Conservation (phyloP, 2,113 vertebrate genomes). For the Callaeas wilsoni region DNA sequence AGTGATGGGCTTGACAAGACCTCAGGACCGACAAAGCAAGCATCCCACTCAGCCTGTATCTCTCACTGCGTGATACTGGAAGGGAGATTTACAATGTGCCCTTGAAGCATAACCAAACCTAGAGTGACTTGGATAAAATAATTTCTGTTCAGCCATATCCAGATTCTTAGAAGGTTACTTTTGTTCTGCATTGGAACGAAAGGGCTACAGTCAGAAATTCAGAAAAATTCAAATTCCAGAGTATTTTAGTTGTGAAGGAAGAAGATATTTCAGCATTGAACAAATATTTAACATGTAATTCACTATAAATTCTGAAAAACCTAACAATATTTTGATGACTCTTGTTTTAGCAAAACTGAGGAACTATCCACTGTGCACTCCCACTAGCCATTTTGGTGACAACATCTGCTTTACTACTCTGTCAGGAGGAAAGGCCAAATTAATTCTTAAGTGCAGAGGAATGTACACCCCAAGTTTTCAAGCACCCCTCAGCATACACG, state of each 20-base stretch:
- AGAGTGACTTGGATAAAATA: not conserved
- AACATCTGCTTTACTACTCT: not conserved
- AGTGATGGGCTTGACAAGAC: not conserved
- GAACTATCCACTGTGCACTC: not conserved
- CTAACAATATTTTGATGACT: not conserved
- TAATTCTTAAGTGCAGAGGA: not conserved
- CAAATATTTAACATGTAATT: not conserved
- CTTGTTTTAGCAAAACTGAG: not conserved
- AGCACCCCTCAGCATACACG: not conserved
- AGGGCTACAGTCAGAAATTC: not conserved
- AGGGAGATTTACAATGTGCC: not conserved
- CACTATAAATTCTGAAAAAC: not conserved
- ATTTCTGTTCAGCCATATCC: not conserved
- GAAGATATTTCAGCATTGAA: not conserved
- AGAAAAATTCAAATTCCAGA: not conserved
- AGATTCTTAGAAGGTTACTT: not conserved
- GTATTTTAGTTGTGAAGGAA: not conserved
- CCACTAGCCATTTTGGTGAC: not conserved
- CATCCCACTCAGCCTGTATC: not conserved
- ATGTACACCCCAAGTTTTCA: not conserved
- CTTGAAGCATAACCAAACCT: not conserved
- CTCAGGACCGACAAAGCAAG: fast-evolving
- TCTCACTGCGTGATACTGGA: not conserved
- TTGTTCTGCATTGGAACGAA: not conserved
- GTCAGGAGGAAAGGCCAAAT: not conserved